A percentile compares a stretch with the other conserved stretches of the same genome.
These are phyloP conservation scores for Barnardius zonarius DNA, from an alignment of 2,113 vertebrate species.

Conservation along the genomic window DNA sequence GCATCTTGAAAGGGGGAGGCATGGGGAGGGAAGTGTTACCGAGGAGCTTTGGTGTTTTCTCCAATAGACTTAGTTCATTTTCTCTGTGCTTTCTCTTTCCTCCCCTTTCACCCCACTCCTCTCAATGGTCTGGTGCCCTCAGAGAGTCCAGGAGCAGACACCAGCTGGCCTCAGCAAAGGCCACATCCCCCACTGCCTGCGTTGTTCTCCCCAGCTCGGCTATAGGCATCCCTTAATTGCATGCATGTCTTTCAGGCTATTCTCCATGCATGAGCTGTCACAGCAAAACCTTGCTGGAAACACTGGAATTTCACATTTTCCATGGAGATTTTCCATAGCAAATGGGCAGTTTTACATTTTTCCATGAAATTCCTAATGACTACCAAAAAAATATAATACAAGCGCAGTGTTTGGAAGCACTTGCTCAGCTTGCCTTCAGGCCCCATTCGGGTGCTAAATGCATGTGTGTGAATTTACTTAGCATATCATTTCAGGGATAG, in stretches of 20 bases:
- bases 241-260: slow-evolving; percentile 67
- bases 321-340: slow-evolving; percentile 63
- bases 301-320: slow-evolving; percentile 69
- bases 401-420: background rate
- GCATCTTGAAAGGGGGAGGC: background rate
- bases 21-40: background rate
- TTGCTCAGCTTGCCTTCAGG: slow-evolving; percentile 29
- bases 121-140: slow-evolving; percentile 62
- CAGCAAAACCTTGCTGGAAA: slow-evolving; percentile 68
- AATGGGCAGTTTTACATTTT: slow-evolving; percentile 57
- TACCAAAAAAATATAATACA: background rate
- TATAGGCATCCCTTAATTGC: slow-evolving; percentile 52
- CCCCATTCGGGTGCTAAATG: background rate
- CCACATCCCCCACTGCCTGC: slow-evolving; percentile 60
- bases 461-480: slow-evolving; percentile 57
- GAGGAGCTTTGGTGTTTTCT: slow-evolving; percentile 43
- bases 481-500: slow-evolving; percentile 50
- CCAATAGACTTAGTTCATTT: slow-evolving; percentile 27
- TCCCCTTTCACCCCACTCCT: slow-evolving; percentile 19
- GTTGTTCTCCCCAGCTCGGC: slow-evolving; percentile 38
- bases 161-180: slow-evolving; percentile 65
- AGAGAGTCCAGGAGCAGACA: slow-evolving; percentile 51
- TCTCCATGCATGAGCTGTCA: slow-evolving; percentile 68
- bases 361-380: slow-evolving; percentile 64
- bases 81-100: slow-evolving; percentile 45